Conservation (phyloP, 2,888 invertebrate genomes). For the Balanococcus diminutus region DNA sequence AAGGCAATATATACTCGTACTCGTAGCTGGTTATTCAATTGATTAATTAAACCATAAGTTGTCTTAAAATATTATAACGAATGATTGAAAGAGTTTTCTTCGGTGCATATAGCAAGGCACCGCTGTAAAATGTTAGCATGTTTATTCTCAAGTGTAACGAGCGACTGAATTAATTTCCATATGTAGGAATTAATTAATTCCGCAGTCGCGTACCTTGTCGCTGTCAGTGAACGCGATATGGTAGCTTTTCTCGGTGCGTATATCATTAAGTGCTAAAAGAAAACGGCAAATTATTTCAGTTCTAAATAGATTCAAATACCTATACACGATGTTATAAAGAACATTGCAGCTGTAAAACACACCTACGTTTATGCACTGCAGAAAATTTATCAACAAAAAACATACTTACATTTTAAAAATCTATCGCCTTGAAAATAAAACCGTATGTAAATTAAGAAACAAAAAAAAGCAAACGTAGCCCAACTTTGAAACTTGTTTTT, state of each 20-base stretch:
- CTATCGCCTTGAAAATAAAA: neutral
- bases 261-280: constrained; percentile 11
- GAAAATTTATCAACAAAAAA: neutral
- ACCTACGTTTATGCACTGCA: neutral
- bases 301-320: neutral
- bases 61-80: neutral
- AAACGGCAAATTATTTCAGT: constrained; percentile 11
- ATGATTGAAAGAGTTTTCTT: constrained; percentile 12
- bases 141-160: constrained; percentile 25
- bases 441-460: neutral
- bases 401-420: neutral
- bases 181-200: constrained; percentile 26
- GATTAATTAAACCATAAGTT: constrained; percentile 13
- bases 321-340: neutral
- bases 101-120: neutral
- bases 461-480: neutral
- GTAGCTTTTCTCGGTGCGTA: neutral
- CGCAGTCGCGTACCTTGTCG: constrained; percentile 1
- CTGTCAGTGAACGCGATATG: constrained; percentile 11
- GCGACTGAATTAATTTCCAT: constrained; percentile 27
- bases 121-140: constrained; percentile 10
- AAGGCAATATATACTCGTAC: neutral
- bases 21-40: neutral
- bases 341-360: neutral
- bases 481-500: neutral